These are phyloP conservation scores for Drosophila lacertosa DNA, from an alignment of 1,140 invertebrate genomes.

Conservation along the genomic window DNA sequence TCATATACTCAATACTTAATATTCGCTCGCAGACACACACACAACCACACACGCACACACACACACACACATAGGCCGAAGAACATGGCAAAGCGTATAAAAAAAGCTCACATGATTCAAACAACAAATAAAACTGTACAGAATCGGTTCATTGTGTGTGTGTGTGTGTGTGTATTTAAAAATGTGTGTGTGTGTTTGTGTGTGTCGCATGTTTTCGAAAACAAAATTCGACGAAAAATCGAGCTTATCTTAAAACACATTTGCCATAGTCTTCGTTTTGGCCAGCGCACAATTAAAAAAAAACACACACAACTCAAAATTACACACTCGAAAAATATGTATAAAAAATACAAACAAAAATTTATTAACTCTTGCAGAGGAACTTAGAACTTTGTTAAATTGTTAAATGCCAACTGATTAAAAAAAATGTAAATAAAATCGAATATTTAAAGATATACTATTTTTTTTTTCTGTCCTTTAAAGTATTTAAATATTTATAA, in stretches of 20 bases:
- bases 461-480: too few species aligned
- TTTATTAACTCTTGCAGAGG: slow-evolving; percentile 20
- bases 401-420: too few species aligned
- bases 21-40: slow-evolving; percentile 39
- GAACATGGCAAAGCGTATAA: slow-evolving; percentile 51
- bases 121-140: slow-evolving; percentile 48
- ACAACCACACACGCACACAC: slow-evolving; percentile 5
- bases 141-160: slow-evolving; percentile 19
- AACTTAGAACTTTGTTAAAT: background rate
- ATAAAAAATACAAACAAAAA: slow-evolving; percentile 10
- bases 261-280: slow-evolving; percentile 55
- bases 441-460: too few species aligned
- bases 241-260: slow-evolving; percentile 4
- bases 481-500: too few species aligned
- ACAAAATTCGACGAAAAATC: background rate
- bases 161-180: too few species aligned
- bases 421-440: too few species aligned
- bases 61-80: slow-evolving; percentile 24
- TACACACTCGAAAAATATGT: slow-evolving; percentile 16
- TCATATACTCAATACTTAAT: slow-evolving; percentile 54
- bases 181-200: background rate
- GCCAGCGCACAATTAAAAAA: slow-evolving; percentile 16
- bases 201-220: slow-evolving; percentile 12
- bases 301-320: slow-evolving; percentile 24
- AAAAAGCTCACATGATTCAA: slow-evolving; percentile 28